Conservation (phyloP, 2,797 vertebrate genomes). For the Centroberyx gerrardi region DNA sequence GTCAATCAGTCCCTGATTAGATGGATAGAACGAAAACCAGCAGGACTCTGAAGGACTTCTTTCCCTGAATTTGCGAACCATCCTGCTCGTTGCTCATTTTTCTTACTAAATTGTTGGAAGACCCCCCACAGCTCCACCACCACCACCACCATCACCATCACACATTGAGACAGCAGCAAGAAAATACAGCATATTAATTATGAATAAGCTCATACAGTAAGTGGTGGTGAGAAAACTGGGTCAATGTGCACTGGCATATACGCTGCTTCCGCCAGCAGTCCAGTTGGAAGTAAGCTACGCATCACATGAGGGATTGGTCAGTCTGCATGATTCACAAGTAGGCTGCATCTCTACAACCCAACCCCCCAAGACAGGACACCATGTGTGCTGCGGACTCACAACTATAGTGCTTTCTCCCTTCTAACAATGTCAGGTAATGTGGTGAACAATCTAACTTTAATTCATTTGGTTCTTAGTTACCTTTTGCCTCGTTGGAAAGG, state of each 20-base stretch:
- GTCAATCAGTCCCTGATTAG: too few species aligned
- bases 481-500: background rate
- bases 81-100: background rate
- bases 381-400: background rate
- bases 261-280: background rate
- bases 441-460: background rate
- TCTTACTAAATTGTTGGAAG: conserved; percentile 1
- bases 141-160: conserved; percentile 4
- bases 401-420: background rate
- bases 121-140: background rate
- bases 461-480: background rate
- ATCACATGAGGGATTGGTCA: background rate
- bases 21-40: too few species aligned
- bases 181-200: conserved; percentile 58
- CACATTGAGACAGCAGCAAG: conserved; percentile 5
- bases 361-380: background rate
- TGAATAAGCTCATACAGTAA: conserved; percentile 31
- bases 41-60: background rate
- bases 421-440: background rate
- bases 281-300: background rate
- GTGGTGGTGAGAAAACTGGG: conserved; percentile 51
- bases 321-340: background rate
- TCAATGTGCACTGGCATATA: conserved; percentile 28
- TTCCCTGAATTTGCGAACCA: background rate
- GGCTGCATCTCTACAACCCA: background rate